Base-by-base conservation (phyloP, 2,797 vertebrate genomes). In the Saxicola maurus region DNA sequence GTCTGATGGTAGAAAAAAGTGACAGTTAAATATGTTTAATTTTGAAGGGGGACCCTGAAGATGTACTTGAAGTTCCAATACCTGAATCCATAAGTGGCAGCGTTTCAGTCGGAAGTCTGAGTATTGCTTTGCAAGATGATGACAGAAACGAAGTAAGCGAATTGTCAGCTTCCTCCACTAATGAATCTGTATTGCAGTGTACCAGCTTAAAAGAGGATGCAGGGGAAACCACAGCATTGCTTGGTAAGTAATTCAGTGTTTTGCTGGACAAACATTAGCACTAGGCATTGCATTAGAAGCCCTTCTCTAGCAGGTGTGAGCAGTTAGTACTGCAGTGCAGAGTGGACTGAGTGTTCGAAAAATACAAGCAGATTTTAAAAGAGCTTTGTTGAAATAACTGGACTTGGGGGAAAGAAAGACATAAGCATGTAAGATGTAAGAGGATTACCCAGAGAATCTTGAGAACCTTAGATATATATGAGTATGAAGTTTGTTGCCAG, bases 21-120 rank as follows among this genome's bases (percentile, higher is more conserved):
- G 40, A 81, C 66, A 87, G 38, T 66, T 66, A 59, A 91, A 67
- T 73, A 1, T 67, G 12, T 85, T 82, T 86, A 1, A 79, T 89
- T 96, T 94, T 87, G 49, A 95, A 98, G 98, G 96, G 94, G 59
- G 96, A 97, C 46, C 83, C 96, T 72, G 97, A 97, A 86, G 97
- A 97, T n/a, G 60, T 87, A 21, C 96, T 96, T 82, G 97, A 98
- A 78, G 87, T 91, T 37, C 68, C 96, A 3, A 65, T 95, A 46
- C 94, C 97, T 20, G 97, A 97, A 85, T 95, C 96, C 20, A 60
- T 94, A 52, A 96, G 94, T 17, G 94, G 95, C 79, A 96, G 95
- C 3, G 93, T 96, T 78, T 94, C 93, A 20, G 92, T 95, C 0
- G 95, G 95, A 40, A 96, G 94, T 28, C 65, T 97, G 89, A 97